Evolutionary conservation across 2,113 vertebrate species (phyloP).

Genomic region (Myiopsitta monachus): DNA sequence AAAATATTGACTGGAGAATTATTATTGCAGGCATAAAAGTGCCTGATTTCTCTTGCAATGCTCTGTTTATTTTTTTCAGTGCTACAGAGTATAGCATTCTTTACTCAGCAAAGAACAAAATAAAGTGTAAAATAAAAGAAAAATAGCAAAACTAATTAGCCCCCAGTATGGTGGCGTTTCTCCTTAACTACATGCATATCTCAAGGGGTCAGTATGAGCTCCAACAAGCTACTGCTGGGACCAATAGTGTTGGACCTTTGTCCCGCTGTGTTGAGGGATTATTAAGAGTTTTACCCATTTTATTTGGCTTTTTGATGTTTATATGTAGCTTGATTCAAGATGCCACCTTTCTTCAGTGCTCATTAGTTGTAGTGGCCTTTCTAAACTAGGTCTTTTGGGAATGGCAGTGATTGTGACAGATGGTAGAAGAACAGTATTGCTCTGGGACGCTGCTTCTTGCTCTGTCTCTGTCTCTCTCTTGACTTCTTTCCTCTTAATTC

Average conservation of each 20-base stretch:
- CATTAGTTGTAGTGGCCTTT: conserved; percentile 72
- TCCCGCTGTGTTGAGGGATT: conserved; percentile 45
- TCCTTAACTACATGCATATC: neutral
- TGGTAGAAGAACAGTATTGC: conserved; percentile 65
- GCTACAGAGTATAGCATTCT: neutral
- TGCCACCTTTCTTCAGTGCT: conserved; percentile 60
- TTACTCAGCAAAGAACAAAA: neutral
- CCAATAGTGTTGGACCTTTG: conserved; percentile 53
- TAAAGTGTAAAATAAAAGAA: neutral
- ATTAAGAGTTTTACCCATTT: conserved; percentile 50
- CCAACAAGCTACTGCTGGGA: conserved; percentile 39
- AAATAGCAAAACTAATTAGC: neutral
- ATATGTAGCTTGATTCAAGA: conserved; percentile 67
- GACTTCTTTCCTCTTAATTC: conserved; percentile 45
- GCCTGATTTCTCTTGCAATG: neutral
- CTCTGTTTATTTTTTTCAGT: neutral
- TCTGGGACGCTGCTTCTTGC: conserved; percentile 29
- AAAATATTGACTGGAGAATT: neutral
- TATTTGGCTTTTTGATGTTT: conserved; percentile 65
- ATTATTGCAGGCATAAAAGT: neutral
- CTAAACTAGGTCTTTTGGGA: conserved; percentile 72
- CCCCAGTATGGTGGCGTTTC: neutral
- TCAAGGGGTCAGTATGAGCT: conserved; percentile 26
- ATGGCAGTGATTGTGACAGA: conserved; percentile 73
- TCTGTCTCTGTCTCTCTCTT: conserved; percentile 62